These are phyloP conservation scores for Lutraria lutraria DNA, from an alignment of 2,888 invertebrate species.

Conservation along the genomic window DNA sequence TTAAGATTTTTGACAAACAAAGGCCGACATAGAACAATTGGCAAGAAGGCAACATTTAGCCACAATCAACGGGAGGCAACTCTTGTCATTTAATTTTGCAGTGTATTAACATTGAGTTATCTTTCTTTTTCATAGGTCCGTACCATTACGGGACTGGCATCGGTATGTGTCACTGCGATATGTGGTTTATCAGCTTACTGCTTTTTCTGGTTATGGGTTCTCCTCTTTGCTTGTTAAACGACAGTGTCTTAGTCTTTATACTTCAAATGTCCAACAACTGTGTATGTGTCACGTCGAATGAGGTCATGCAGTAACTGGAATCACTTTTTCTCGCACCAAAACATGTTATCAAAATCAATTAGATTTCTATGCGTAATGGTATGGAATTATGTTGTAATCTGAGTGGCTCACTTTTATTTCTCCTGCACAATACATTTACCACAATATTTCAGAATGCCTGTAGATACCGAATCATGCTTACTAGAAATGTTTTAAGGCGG, in stretches of 20 bases:
- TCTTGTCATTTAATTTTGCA: background rate
- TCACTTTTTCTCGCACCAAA: conserved; percentile 7
- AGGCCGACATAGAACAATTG: background rate
- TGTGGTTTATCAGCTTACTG: conserved; percentile 35
- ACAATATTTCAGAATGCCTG: conserved; percentile 15
- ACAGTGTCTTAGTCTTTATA: background rate
- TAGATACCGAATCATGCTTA: background rate
- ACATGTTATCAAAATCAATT: background rate
- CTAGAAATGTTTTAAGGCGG: background rate
- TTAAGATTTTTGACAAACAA: background rate
- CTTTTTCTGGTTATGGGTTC: conserved; percentile 56
- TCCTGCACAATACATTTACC: background rate
- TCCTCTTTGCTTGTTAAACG: conserved; percentile 13
- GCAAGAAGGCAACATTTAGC: background rate
- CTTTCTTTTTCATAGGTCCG: conserved; percentile 60
- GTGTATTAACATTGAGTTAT: conserved; percentile 39
- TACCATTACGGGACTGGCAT: conserved; percentile 65
- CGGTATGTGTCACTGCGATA: conserved; percentile 56
- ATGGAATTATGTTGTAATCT: conserved; percentile 9
- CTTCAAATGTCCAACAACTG: background rate
- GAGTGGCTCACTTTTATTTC: conserved; percentile 10
- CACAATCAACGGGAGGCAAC: conserved; percentile 23
- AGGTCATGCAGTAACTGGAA: background rate
- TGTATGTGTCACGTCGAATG: conserved; percentile 14
- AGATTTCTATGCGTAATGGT: conserved; percentile 22